Percentiles rank a stretch among this genome's conserved stretches.
phyloP scores from a whole-genome alignment of 2,113 vertebrate genomes.

The Clupea harengus region DNA sequence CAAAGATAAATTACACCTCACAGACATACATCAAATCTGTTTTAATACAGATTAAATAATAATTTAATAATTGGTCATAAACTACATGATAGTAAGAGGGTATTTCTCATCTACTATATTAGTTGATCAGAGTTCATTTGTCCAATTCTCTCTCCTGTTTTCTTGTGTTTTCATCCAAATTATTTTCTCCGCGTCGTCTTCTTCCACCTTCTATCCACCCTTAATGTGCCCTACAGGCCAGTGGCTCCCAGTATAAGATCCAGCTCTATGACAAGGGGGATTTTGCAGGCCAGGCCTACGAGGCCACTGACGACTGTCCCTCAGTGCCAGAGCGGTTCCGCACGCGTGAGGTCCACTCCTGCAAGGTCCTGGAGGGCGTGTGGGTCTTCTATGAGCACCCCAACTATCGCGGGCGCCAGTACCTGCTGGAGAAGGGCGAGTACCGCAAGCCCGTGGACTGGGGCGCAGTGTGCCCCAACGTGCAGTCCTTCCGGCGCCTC shows the following conservation, averaged over 20 bases:
- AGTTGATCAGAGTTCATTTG: neutral
- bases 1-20: neutral
- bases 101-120: neutral
- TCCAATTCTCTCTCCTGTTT: neutral
- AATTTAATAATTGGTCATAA: too few relatives aligned
- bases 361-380: conserved; percentile 83
- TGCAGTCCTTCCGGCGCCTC: conserved; percentile 86
- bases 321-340: conserved; percentile 81
- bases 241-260: conserved; percentile 80
- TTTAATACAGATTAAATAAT: too few relatives aligned
- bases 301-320: conserved; percentile 86
- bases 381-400: conserved; percentile 93
- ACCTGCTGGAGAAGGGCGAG: conserved; percentile 88
- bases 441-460: conserved; percentile 87
- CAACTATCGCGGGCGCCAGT: conserved; percentile 89
- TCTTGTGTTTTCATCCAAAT: neutral
- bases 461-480: conserved; percentile 75
- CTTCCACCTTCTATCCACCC: neutral
- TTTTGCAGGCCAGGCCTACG: conserved; percentile 83
- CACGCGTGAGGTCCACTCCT: conserved; percentile 84
- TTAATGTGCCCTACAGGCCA: conserved; percentile 64
- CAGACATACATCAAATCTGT: too few relatives aligned
- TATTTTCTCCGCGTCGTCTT: neutral
- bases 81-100: neutral
- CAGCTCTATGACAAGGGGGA: conserved; percentile 89